These are phyloP conservation scores for Mugil cephalus DNA, from an alignment of 2,113 vertebrate species.

Conservation along the genomic window DNA sequence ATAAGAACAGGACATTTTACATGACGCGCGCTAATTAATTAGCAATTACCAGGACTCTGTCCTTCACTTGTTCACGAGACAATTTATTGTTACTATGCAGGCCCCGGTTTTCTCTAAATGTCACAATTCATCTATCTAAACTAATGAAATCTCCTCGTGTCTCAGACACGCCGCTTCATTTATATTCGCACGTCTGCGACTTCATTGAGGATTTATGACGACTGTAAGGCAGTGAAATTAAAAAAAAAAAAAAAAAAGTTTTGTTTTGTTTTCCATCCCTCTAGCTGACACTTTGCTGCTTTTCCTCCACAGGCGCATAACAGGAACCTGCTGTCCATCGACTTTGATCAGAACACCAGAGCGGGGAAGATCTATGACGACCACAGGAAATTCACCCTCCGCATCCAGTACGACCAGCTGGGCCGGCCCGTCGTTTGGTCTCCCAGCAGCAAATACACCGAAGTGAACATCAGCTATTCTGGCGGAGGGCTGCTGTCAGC, in stretches of 20 bases:
- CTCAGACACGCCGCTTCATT: constrained; percentile 45
- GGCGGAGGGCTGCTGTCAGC: constrained; percentile 89
- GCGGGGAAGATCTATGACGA: constrained; percentile 99
- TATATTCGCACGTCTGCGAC: constrained; percentile 31
- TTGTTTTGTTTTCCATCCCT: constrained; percentile 12
- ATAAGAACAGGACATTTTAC: constrained; percentile 46
- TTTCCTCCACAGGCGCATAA: constrained; percentile 90
- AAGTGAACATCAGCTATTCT: constrained; percentile 96
- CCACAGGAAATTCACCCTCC: constrained; percentile 97
- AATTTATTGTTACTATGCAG: constrained; percentile 61
- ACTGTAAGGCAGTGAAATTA: constrained; percentile 41
- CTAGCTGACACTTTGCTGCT: constrained; percentile 14
- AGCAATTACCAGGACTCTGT: constrained; percentile 15
- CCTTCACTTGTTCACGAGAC: constrained; percentile 41
- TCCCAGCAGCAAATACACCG: constrained; percentile 96
- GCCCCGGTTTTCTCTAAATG: constrained; percentile 60
- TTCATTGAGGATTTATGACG: constrained; percentile 38
- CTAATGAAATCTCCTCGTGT: constrained; percentile 56
- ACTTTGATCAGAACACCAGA: constrained; percentile 94
- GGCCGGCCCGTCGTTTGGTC: constrained; percentile 95
- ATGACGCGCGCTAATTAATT: constrained; percentile 60
- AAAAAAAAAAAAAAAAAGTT: constrained; percentile 25
- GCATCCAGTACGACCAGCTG: constrained; percentile 92
- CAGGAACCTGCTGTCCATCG: constrained; percentile 97
- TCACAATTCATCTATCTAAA: constrained; percentile 63